Conservation (phyloP, 2,113 vertebrate species). For the Atlantisia rogersi region DNA sequence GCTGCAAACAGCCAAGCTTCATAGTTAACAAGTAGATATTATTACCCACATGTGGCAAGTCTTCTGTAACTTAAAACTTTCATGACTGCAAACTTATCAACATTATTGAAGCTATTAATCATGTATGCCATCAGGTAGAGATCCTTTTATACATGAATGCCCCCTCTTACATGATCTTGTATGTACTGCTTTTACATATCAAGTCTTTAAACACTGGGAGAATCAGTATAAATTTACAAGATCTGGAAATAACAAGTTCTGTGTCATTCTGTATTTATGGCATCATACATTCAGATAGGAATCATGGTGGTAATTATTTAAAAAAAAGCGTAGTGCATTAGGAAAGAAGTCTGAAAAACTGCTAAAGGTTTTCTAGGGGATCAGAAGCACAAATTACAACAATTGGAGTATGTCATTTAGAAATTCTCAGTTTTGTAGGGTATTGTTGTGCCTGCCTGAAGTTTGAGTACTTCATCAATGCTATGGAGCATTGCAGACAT, state of each 20-base stretch:
- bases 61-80: neutral
- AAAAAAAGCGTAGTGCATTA: neutral
- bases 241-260: neutral
- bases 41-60: neutral
- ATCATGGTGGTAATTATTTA: neutral
- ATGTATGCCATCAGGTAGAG: neutral
- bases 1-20: neutral
- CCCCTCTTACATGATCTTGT: neutral
- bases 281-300: neutral
- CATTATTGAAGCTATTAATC: neutral
- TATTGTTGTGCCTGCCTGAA: neutral
- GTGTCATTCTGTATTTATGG: neutral
- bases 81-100: neutral
- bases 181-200: neutral
- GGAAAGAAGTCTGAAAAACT: neutral
- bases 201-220: neutral
- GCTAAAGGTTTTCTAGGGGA: neutral
- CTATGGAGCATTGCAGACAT: neutral
- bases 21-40: neutral
- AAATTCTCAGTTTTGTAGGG: neutral
- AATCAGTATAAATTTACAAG: neutral
- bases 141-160: neutral
- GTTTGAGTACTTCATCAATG: neutral
- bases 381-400: neutral
- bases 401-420: neutral